A percentile compares a stretch with the other conserved stretches of the same genome.
phyloP scores from a whole-genome alignment of 64 coral and sea anemone species.

The Actinia equina region DNA sequence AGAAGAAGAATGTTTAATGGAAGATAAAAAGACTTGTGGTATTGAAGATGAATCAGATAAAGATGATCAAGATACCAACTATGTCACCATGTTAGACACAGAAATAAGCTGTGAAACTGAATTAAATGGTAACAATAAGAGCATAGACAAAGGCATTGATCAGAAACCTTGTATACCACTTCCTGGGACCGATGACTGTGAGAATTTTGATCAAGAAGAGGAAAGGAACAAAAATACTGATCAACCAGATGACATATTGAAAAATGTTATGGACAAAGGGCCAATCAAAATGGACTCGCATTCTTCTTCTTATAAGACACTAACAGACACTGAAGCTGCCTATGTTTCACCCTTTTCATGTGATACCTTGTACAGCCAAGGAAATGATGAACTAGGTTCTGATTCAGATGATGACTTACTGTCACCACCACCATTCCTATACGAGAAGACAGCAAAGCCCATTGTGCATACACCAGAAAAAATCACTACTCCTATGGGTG shows the following conservation, averaged over 20 bases:
- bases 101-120: not conserved
- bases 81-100: not conserved
- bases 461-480: conserved; percentile 74
- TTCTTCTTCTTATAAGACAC: not conserved
- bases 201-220: too few species aligned
- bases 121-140: not conserved
- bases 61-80: not conserved
- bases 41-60: not conserved
- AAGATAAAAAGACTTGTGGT: not conserved
- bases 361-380: not conserved
- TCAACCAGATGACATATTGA: too few species aligned
- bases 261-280: not conserved
- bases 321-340: not conserved
- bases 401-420: conserved; percentile 81
- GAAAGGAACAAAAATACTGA: too few species aligned
- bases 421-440: conserved; percentile 59
- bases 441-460: conserved; percentile 16
- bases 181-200: too few species aligned
- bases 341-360: not conserved
- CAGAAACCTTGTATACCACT: not conserved
- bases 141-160: not conserved
- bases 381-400: conserved; percentile 20
- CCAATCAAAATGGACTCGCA: not conserved
- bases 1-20: not conserved
- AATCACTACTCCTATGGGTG: conserved; percentile 21